Evolutionary conservation across 1,140 invertebrate species (phyloP), one percentile per base, ranked within the genome.

Genomic region (Patella vulgata): DNA sequence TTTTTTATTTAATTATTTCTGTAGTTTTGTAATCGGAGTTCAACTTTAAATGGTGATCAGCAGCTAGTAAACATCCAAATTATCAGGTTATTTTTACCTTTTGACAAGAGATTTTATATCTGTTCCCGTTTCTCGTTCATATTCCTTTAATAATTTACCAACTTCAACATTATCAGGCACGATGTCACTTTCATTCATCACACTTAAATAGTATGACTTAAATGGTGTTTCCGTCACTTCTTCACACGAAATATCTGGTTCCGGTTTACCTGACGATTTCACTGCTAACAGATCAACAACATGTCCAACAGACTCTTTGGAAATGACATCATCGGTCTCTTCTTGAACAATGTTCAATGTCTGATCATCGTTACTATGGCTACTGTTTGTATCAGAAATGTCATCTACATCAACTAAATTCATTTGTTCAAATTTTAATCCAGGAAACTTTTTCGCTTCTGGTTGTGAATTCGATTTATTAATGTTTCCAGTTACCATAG

Each of bases 71-170:
- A n/a, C n/a, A n/a, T n/a, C n/a, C n/a, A n/a, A n/a, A n/a, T n/a
- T n/a, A n/a, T n/a, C n/a, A n/a, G n/a, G n/a, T n/a, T n/a, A n/a
- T n/a, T n/a, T 25, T 28, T 27, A 25, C 1, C 31, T 46, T 23
- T 63, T 43, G 4, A 52, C 9, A 19, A 64, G 30, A 9, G 46
- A 30, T 30, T 66, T 46, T 12, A 63, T 23, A 51, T 53, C 58
- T 27, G 36, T 40, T 5, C 64, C 58, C 59, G 64, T 63, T 17
- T 36, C 59, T 23, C 39, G 51, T 25, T 66, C 27, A 51, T 69
- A 69, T 28, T 69, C 54, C 25, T 58, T 53, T 25, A 73, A n/a
- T 42, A 66, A 40, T 30, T 62, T 63, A n/a, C 65, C 27, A 28
- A 73, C 54, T 61, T 73, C 59, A 31, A 46, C 47, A 33, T 58